Evolutionary conservation across 64 coral and sea anemone genomes (phyloP).

Genomic region (Pocillopora verrucosa): DNA sequence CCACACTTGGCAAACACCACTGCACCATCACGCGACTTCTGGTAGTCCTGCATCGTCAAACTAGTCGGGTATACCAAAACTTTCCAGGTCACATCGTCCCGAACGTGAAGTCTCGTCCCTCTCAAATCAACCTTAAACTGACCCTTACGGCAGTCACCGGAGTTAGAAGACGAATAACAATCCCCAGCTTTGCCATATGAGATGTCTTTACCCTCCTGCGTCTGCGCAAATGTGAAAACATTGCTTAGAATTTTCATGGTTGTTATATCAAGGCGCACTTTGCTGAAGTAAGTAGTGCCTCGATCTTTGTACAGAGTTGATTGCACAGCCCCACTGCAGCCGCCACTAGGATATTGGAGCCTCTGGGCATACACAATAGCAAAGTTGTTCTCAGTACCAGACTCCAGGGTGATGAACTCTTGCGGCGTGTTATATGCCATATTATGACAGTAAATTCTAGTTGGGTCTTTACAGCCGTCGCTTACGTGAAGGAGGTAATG

Average conservation of each 20-base stretch:
- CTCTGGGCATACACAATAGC: constrained; percentile 71
- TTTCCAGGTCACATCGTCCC: constrained; percentile 71
- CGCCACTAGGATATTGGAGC: constrained; percentile 58
- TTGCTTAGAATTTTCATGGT: constrained; percentile 59
- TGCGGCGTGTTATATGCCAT: constrained; percentile 58
- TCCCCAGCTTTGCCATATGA: constrained; percentile 95
- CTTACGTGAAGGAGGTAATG: constrained; percentile 81
- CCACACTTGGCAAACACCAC: constrained; percentile 87
- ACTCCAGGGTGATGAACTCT: constrained; percentile 78
- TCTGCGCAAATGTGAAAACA: constrained; percentile 75
- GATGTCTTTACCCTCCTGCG: constrained; percentile 41
- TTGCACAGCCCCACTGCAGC: constrained; percentile 63
- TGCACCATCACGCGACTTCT: constrained; percentile 32
- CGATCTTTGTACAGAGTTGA: constrained; percentile 59
- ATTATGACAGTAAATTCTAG: constrained; percentile 81
- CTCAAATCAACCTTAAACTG: constrained; percentile 82
- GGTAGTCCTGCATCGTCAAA: constrained; percentile 84
- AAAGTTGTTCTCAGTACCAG: constrained; percentile 79
- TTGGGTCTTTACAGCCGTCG: constrained; percentile 72
- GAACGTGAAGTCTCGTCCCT: constrained; percentile 67
- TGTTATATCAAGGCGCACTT: constrained; percentile 66
- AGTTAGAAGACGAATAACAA: constrained; percentile 82
- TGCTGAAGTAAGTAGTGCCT: constrained; percentile 78
- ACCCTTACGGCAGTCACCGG: constrained; percentile 79
- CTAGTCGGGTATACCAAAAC: constrained; percentile 71